Conservation (phyloP, 2,113 vertebrate genomes). For the Sorex araneus region DNA sequence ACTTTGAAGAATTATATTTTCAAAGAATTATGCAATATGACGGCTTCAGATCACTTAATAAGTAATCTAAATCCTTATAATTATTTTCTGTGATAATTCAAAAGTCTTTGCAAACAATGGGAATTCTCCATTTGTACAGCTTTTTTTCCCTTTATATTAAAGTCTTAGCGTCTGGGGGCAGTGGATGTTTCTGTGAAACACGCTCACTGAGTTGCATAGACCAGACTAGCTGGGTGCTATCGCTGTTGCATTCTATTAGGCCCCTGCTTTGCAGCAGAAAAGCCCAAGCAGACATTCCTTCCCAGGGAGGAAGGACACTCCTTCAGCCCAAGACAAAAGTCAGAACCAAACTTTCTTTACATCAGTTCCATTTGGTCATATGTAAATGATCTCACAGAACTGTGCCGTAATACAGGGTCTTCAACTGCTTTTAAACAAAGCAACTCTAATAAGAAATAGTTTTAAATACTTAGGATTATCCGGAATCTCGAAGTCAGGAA, state of each 20-base stretch:
- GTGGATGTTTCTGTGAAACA: neutral
- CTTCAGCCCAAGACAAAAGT: neutral
- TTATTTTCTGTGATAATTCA: neutral
- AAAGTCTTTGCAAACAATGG: neutral
- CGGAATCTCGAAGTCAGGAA: conserved; percentile 42
- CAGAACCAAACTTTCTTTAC: too few relatives aligned
- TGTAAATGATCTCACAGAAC: neutral
- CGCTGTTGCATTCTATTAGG: neutral
- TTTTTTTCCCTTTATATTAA: neutral
- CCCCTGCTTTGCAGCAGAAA: neutral
- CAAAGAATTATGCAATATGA: neutral
- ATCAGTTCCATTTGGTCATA: too few relatives aligned
- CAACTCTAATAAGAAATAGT: conserved; percentile 27
- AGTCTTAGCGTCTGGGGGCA: neutral
- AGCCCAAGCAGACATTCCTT: neutral
- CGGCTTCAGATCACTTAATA: neutral
- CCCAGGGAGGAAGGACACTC: neutral
- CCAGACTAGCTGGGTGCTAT: neutral
- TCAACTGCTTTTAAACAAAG: conserved; percentile 2
- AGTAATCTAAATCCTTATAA: neutral
- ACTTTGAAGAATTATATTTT: conserved; percentile 11
- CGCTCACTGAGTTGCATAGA: neutral
- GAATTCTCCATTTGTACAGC: neutral
- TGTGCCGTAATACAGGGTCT: neutral
- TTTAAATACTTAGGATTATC: conserved; percentile 34